phyloP scores from a whole-genome alignment of 2,113 vertebrate species.

The Chiloscyllium plagiosum region DNA sequence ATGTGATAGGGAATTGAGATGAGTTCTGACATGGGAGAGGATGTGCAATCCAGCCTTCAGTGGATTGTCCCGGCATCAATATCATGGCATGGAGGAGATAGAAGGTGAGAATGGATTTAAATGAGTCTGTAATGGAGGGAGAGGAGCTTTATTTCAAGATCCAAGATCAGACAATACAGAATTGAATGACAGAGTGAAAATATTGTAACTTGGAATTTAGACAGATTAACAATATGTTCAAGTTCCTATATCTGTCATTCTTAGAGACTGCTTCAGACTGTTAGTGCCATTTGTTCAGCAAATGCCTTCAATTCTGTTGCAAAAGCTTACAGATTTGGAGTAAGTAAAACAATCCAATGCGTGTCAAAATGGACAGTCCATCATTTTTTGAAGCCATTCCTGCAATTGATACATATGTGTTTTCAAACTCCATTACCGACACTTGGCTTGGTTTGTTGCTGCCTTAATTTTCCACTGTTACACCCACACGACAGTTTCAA shows the following conservation, averaged over 20 bases:
- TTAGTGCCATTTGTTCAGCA: background rate
- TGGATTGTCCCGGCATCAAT: background rate
- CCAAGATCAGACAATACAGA: background rate
- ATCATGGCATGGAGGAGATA: background rate
- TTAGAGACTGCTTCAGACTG: background rate
- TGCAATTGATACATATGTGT: background rate
- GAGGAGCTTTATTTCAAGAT: background rate
- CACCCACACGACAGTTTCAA: background rate
- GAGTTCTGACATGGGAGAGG: background rate
- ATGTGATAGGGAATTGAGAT: background rate
- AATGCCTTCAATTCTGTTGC: background rate
- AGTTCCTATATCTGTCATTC: background rate
- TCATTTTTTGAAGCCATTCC: background rate
- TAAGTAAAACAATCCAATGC: background rate
- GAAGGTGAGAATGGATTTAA: background rate
- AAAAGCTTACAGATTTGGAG: background rate
- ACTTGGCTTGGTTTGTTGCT: background rate
- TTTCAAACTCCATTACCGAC: background rate
- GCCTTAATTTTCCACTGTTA: slow-evolving; percentile 7
- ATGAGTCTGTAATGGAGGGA: background rate
- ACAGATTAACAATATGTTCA: background rate
- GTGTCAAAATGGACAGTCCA: background rate
- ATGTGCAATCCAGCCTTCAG: background rate
- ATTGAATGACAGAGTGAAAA: background rate
- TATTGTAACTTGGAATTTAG: background rate